Percentiles rank a stretch among this genome's conserved stretches.
Conservation (phyloP, 2,888 invertebrate genomes). For the Amorpha juglandis region DNA sequence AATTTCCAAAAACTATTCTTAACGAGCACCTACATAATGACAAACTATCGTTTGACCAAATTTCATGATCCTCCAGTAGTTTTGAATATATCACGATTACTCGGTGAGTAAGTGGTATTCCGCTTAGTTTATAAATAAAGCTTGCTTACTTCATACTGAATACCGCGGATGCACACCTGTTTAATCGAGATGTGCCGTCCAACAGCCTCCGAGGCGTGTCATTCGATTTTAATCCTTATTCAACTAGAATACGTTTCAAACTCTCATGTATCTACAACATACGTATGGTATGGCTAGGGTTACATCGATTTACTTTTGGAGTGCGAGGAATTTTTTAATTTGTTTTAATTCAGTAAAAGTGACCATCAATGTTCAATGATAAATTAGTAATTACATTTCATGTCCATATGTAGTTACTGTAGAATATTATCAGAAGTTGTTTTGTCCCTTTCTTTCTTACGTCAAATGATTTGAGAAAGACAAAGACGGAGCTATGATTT, state of each 20-base stretch:
- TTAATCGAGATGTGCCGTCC: constrained; percentile 10
- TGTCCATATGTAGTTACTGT: neutral
- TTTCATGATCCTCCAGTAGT: too few species aligned
- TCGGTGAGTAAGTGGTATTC: too few species aligned
- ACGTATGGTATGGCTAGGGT: neutral
- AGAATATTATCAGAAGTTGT: too few species aligned
- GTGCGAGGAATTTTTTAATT: neutral
- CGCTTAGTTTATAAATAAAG: constrained; percentile 7
- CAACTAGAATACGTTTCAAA: neutral
- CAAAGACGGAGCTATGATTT: too few species aligned
- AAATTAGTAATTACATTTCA: neutral
- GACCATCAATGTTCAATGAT: neutral
- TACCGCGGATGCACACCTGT: constrained; percentile 13
- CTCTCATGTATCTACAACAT: neutral
- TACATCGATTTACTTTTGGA: neutral
- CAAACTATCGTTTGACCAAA: too few species aligned
- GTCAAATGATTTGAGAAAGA: too few species aligned
- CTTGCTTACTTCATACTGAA: neutral
- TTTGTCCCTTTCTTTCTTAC: too few species aligned
- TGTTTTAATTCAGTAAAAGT: neutral
- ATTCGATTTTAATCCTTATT: constrained; percentile 19
- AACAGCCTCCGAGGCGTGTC: neutral
- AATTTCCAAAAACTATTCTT: too few species aligned
- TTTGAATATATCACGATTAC: too few species aligned
- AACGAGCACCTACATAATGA: too few species aligned